A percentile compares a stretch with the other conserved stretches of the same genome.
phyloP scores from a whole-genome alignment of 2,888 invertebrate genomes.

The Macrophya alboannulata region DNA sequence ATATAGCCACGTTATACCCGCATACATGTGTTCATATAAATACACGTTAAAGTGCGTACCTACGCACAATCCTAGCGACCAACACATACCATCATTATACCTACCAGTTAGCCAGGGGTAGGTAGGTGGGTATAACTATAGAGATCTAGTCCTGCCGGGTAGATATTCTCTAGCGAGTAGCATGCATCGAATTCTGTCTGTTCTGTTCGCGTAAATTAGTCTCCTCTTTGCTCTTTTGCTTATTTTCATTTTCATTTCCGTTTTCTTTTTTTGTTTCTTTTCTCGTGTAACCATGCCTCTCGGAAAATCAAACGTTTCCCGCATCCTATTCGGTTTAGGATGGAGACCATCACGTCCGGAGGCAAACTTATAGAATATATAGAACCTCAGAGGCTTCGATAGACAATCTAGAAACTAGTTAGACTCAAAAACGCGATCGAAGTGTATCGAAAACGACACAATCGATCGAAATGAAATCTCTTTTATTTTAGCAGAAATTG shows the following conservation, averaged over 20 bases:
- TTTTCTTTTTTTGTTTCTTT: not conserved
- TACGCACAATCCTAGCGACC: not conserved
- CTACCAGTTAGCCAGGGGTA: not conserved
- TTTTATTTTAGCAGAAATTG: too few relatives aligned
- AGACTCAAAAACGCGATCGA: too few relatives aligned
- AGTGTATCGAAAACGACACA: too few relatives aligned
- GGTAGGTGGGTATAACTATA: not conserved
- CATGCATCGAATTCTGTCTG: not conserved
- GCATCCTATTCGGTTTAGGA: not conserved
- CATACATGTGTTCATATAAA: constrained; percentile 33
- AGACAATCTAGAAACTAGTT: too few relatives aligned
- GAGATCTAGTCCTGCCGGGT: not conserved
- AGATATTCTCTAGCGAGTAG: constrained; percentile 1
- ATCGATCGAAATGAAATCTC: too few relatives aligned
- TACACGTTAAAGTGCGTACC: constrained; percentile 31
- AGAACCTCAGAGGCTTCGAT: too few relatives aligned
- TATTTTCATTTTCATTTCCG: not conserved
- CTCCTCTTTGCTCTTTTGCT: not conserved
- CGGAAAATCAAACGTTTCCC: not conserved
- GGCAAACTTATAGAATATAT: too few relatives aligned
- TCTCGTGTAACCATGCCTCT: not conserved
- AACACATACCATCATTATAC: not conserved
- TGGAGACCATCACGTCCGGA: not conserved
- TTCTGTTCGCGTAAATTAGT: constrained; percentile 11
- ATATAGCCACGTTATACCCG: constrained; percentile 58